Evolutionary conservation across 2,797 vertebrate genomes (phyloP), one percentile per base, ranked within the genome.

Genomic region (Enteromius fasciolatus): DNA sequence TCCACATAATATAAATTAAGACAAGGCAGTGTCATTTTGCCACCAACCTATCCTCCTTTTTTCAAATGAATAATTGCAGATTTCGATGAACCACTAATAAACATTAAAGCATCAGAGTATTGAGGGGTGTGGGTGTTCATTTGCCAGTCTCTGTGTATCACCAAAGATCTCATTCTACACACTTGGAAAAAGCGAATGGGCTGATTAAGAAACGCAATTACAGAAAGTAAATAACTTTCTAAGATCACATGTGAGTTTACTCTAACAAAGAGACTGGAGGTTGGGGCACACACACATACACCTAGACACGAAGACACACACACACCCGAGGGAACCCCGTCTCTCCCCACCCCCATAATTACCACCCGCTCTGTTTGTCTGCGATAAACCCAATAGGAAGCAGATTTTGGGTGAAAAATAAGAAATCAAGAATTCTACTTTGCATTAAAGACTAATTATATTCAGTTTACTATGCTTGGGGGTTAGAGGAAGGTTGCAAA

Each of bases 191-290:
- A 57, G 61, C 4, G 7, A 46, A 50, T 17, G 1, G 63, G 4
- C 41, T 76, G 81, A 82, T 82, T 82, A 74, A 61, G 74, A 81
- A 82, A 82, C 1, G 36, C 61, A 82, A 82, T 82, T 69, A 82
- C 73, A 59, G 50, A 68, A 57, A 41, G 73, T 76, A 76, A 82
- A 82, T 59, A 82, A 76, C 81, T 76, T 82, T 68, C 50, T 39
- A 82, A 82, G 63, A 82, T 76, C 63, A 76, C 72, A 76, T 59
- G 74, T 57, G 50, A 68, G 48, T 76, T 76, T 82, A 57, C 81
- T 46, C 46, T 54, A 75, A 54, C 57, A 82, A 82, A 57, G 23
- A 54, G 14, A 52, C 66, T 33, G n/a, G 31, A 67, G 61, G 44
- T 31, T 64, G 78, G 52, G 25, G 28, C 15, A 18, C 28, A 31